phyloP scores from a whole-genome alignment of 2,113 vertebrate genomes.

The Vulpes vulpes region DNA sequence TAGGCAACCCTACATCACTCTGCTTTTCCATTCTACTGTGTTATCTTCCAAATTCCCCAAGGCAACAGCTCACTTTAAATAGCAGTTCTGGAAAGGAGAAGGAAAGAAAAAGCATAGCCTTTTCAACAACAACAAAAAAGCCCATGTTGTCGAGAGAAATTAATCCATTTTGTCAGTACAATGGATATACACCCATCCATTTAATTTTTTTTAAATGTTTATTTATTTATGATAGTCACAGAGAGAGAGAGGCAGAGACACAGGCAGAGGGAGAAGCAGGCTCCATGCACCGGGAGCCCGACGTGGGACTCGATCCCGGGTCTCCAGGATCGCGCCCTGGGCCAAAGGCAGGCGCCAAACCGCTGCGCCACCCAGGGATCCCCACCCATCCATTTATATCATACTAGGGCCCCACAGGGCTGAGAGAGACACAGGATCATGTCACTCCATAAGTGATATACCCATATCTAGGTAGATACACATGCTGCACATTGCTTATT shows the following conservation, averaged over 20 bases:
- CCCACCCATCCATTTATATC: not conserved
- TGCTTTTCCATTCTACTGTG: not conserved
- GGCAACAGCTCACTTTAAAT: not conserved
- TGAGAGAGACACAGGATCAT: not conserved
- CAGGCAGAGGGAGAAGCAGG: too few relatives aligned
- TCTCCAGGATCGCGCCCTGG: too few relatives aligned
- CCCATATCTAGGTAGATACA: too few relatives aligned
- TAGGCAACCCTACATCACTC: not conserved
- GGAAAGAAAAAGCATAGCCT: not conserved
- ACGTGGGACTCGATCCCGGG: too few relatives aligned
- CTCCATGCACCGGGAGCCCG: too few relatives aligned
- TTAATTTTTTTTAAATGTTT: too few relatives aligned
- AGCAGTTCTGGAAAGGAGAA: not conserved
- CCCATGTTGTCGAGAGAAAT: not conserved
- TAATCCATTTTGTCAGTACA: not conserved
- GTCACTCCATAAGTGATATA: not conserved
- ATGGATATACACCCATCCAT: not conserved
- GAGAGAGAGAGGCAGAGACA: too few relatives aligned
- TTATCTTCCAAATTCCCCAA: not conserved
- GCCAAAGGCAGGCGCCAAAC: too few relatives aligned
- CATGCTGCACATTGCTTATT: too few relatives aligned
- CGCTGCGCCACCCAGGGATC: too few relatives aligned
- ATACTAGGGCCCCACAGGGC: not conserved
- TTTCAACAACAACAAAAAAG: not conserved
- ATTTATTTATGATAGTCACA: too few relatives aligned